Conservation (phyloP, 2,888 invertebrate species). For the Scrobipalpa costella region DNA sequence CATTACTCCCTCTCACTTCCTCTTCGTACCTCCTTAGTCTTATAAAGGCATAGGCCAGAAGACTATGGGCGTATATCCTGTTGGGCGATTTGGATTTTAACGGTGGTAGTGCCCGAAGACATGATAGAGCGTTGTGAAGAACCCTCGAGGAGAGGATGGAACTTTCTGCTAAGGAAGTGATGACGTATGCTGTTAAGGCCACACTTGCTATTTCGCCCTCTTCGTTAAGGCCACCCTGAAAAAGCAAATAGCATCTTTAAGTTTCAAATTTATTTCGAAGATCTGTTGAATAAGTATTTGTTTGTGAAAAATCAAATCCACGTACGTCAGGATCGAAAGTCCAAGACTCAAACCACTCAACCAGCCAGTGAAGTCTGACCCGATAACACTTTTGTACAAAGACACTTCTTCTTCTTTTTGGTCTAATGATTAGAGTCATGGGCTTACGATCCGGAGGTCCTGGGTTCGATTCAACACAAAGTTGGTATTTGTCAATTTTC, state of each 20-base stretch:
- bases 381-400: no score
- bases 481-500: no score
- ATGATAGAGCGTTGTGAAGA: conserved; percentile 81
- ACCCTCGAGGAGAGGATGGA: conserved; percentile 69
- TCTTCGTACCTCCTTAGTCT: conserved; percentile 57
- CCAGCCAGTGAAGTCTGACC: no score
- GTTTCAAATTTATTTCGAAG: no score
- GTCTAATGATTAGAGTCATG: no score
- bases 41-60: conserved; percentile 62
- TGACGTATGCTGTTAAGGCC: conserved; percentile 85
- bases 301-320: no score
- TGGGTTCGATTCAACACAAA: no score
- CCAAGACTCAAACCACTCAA: no score
- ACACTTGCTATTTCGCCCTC: conserved; percentile 79
- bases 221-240: conserved; percentile 78
- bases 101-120: conserved; percentile 75
- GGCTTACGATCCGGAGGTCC: no score
- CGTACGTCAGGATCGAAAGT: no score
- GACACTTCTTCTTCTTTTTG: no score
- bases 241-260: background rate
- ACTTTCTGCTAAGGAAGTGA: conserved; percentile 84
- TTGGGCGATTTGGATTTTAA: conserved; percentile 49
- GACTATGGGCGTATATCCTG: conserved; percentile 58
- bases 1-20: conserved; percentile 49
- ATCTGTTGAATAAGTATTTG: no score